Percentiles rank a stretch among this genome's conserved stretches.
Evolutionary conservation across 1,140 invertebrate species (phyloP).

Genomic region (Drosophila lowei): DNA sequence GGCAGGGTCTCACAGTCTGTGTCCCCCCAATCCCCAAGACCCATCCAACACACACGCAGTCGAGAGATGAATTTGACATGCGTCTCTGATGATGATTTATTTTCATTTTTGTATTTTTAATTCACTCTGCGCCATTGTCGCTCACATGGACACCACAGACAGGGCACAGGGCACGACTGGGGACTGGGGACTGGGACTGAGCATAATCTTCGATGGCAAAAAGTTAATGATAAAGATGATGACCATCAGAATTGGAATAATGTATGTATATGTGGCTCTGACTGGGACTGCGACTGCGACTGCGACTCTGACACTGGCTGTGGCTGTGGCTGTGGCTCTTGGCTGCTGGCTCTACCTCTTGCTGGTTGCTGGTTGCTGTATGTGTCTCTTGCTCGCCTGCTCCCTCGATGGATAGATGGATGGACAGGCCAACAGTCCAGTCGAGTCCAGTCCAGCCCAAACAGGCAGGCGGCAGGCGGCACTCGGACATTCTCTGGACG

Average conservation of each 20-base stretch:
- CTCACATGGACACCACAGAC: slow-evolving; percentile 46
- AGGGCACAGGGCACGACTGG: slow-evolving; percentile 1
- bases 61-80: slow-evolving; percentile 72
- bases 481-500: too few relatives aligned
- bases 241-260: slow-evolving; percentile 75
- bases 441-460: too few relatives aligned
- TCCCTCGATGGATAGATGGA: slow-evolving; percentile 60
- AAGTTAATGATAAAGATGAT: slow-evolving; percentile 76
- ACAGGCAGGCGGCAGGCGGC: not conserved
- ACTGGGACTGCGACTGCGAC: slow-evolving; percentile 9
- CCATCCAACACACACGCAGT: slow-evolving; percentile 32
- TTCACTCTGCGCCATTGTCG: slow-evolving; percentile 74
- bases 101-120: slow-evolving; percentile 75
- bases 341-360: too few relatives aligned
- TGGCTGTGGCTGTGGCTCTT: not conserved
- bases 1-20: not conserved
- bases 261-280: slow-evolving; percentile 43
- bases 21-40: too few relatives aligned
- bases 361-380: not conserved
- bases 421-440: slow-evolving; percentile 25
- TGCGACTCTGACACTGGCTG: not conserved
- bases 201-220: slow-evolving; percentile 70
- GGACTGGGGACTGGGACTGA: slow-evolving; percentile 4
- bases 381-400: not conserved
- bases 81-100: slow-evolving; percentile 75